Evolutionary conservation across 2,888 invertebrate species (phyloP), one percentile per base, ranked within the genome.

Genomic region (Brenthis hecate): DNA sequence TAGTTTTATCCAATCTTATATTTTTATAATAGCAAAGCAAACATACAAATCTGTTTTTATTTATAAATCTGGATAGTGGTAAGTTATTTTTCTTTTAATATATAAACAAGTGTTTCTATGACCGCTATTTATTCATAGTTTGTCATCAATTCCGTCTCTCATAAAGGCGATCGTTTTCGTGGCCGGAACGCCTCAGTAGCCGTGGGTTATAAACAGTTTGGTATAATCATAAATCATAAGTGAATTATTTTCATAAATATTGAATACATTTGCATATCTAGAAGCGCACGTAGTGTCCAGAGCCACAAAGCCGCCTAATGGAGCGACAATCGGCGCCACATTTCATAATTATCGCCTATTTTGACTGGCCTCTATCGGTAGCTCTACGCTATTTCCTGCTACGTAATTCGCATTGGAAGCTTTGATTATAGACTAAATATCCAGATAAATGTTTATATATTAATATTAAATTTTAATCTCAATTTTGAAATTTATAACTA

Each of bases 271-370:
- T 85, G 85, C 87, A 88, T 88, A 88, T 87, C 88, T 84, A 80
- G 84, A 76, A 77, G 80, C 78, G 77, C 83, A 84, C 84, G 81
- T 83, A 82, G 80, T 79, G 79, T 71, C 74, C 76, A 76, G 76
- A 79, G 81, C 83, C 81, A 88, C 89, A 89, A 89, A 90, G 89
- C 90, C 83, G 83, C 75, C 83, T 89, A 90, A 91, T 89, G 85
- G 87, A 77, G 81, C 85, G 86, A 90, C 90, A 91, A 89, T 91
- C 86, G 88, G 84, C 83, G 85, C 84, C 82, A 88, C 86, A 91
- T 88, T 87, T 91, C 91, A 91, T 91, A 91, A 91, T 91, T 89
- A 92, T 91, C 87, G 87, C 81, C 90, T 89, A 90, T 90, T 90
- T 90, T 89, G 88, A 89, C 86, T 81, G 88, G 84, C 85, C 86